Evolutionary conservation across 2,797 vertebrate species (phyloP), one percentile per base, ranked within the genome.

Genomic region (Catostomus latipinnis): DNA sequence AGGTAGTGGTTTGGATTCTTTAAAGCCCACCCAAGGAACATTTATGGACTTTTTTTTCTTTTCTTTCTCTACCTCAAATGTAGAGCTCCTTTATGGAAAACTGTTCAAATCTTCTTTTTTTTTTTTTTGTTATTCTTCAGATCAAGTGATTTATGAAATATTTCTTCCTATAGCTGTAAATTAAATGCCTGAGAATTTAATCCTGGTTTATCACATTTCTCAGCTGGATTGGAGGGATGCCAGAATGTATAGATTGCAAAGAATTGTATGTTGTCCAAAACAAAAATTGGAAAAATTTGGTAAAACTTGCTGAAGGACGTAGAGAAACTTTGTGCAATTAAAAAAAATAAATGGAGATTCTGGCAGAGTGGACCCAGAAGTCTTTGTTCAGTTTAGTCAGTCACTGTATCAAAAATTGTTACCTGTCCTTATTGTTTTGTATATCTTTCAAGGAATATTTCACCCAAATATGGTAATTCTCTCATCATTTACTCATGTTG

Each of bases 61-160:
- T 12, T 53, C 49, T 7, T 22, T 72, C 50, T 43, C 71, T 81
- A 77, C 81, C 60, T 85, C 77, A 81, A 54, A 57, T 66, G 7
- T 62, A 72, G 53, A 22, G 8, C 8, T 67, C 14, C 16, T 57
- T 61, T 54, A 53, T 72, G 50, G n/a, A 3, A 54, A 74, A 58
- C 18, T 16, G 34, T 1, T 18, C 6, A 10, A 58, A 62, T 76
- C 61, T 13, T 34, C 4, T 34, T 48, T 43, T 49, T 68, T 34
- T 70, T 18, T 18, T 18, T 1, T 7, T 72, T 13, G 50, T 57
- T 16, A 67, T 65, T 65, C 4, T 57, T 18, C 7, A n/a, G 11
- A 34, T 57, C 9, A 50, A 43, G 5, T 53, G 74, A 22, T 54
- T 12, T 18, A 70, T 52, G 18, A 49, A 54, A 77, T 12, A 11